Evolutionary conservation across 2,888 invertebrate species (phyloP).

Genomic region (Drosophila setosimentum): DNA sequence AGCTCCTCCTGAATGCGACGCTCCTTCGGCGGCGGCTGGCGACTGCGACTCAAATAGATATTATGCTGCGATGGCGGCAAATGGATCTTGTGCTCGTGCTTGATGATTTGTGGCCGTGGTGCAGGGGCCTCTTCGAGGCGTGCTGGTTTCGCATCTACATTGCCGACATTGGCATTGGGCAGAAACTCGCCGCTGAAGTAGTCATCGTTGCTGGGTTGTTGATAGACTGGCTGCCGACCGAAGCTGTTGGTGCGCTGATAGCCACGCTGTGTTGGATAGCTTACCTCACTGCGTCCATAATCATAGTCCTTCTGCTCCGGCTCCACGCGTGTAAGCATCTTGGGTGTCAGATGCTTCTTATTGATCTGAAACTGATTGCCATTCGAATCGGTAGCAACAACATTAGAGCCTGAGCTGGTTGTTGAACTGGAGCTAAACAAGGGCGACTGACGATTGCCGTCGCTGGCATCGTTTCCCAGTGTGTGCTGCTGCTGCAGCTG

Average conservation of each 20-base stretch:
- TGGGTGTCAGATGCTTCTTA: conserved; percentile 70
- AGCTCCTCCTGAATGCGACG: conserved; percentile 51
- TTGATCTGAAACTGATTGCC: conserved; percentile 74
- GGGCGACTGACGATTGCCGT: conserved; percentile 44
- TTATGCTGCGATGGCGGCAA: conserved; percentile 82
- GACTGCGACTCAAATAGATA: conserved; percentile 71
- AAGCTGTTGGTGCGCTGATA: conserved; percentile 67
- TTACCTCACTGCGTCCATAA: conserved; percentile 62
- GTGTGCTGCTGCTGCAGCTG: conserved; percentile 58
- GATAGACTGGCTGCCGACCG: conserved; percentile 56
- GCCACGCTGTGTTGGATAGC: conserved; percentile 40
- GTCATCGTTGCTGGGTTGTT: conserved; percentile 69
- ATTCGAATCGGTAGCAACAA: conserved; percentile 67
- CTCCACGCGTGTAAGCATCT: conserved; percentile 74
- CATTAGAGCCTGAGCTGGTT: conserved; percentile 19
- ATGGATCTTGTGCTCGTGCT: conserved; percentile 81
- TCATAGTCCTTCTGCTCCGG: conserved; percentile 67
- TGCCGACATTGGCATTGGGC: conserved; percentile 64
- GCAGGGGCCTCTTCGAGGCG: conserved; percentile 66
- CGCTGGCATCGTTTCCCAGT: conserved; percentile 46
- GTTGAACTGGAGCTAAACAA: conserved; percentile 8
- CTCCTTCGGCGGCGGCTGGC: conserved; percentile 54
- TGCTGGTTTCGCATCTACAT: conserved; percentile 75
- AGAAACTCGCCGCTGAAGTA: conserved; percentile 75
- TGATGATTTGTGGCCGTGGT: conserved; percentile 59